Percentiles rank a stretch among this genome's conserved stretches.
These are phyloP conservation scores for Smittia aterrima DNA, from an alignment of 2,888 invertebrate genomes.

Conservation along the genomic window DNA sequence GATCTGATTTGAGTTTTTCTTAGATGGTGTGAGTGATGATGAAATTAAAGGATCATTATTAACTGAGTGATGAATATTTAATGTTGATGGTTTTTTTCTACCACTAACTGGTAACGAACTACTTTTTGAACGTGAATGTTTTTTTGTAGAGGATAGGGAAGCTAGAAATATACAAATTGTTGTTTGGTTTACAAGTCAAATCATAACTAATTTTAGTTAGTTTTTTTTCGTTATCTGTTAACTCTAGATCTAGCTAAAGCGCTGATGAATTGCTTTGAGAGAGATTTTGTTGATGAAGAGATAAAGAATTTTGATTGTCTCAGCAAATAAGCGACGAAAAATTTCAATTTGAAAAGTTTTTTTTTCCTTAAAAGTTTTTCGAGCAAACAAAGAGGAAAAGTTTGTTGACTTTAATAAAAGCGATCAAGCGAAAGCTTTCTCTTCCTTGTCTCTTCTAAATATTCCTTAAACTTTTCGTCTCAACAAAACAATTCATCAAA, in stretches of 20 bases:
- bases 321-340: no score
- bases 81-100: slow-evolving; percentile 48
- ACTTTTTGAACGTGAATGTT: slow-evolving; percentile 69
- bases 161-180: slow-evolving; percentile 60
- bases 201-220: not conserved
- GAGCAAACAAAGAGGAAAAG: no score
- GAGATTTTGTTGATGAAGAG: no score
- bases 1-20: slow-evolving; percentile 31
- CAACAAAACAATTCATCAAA: not conserved
- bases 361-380: no score
- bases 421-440: no score
- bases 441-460: not conserved
- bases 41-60: slow-evolving; percentile 42
- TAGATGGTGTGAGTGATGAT: slow-evolving; percentile 40
- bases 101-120: slow-evolving; percentile 59
- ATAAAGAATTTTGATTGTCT: no score
- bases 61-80: slow-evolving; percentile 43
- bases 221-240: not conserved
- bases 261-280: no score
- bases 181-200: slow-evolving; percentile 33
- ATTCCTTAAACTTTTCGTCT: no score
- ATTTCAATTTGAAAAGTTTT: no score
- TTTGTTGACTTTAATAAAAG: no score
- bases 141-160: slow-evolving; percentile 68
- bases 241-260: no score